Percentiles rank a stretch among this genome's conserved stretches.
These are phyloP conservation scores for Falco columbarius DNA, from an alignment of 2,797 vertebrate species.

Conservation along the genomic window DNA sequence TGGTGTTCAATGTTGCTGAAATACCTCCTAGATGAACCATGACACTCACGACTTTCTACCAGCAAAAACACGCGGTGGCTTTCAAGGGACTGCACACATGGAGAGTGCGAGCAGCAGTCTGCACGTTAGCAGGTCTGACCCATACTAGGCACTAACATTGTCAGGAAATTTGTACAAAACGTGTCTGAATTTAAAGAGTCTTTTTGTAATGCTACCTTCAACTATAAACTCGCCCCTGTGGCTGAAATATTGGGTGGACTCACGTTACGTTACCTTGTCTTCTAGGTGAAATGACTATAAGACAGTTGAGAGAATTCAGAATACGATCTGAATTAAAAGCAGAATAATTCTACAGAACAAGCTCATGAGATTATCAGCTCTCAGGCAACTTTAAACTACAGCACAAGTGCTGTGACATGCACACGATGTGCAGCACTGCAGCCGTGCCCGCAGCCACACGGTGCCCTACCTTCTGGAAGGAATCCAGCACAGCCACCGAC, in stretches of 20 bases:
- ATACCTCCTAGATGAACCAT: accelerated
- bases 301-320: not conserved
- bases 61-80: not conserved
- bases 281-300: not conserved
- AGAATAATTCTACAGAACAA: not conserved
- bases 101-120: accelerated
- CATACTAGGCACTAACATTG: accelerated
- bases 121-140: not conserved
- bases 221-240: accelerated
- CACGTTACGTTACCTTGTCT: accelerated
- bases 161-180: not conserved
- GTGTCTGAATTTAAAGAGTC: not conserved
- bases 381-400: accelerated
- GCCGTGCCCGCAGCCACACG: accelerated
- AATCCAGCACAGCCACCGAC: accelerated
- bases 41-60: not conserved
- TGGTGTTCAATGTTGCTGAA: accelerated
- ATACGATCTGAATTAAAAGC: not conserved
- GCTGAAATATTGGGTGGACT: accelerated
- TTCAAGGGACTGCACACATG: accelerated
- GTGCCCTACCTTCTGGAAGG: not conserved
- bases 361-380: not conserved
- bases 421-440: accelerated
- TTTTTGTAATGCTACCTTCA: not conserved
- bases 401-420: not conserved